Evolutionary conservation across 2,888 invertebrate species (phyloP).

Genomic region (Apotomis turbidana): DNA sequence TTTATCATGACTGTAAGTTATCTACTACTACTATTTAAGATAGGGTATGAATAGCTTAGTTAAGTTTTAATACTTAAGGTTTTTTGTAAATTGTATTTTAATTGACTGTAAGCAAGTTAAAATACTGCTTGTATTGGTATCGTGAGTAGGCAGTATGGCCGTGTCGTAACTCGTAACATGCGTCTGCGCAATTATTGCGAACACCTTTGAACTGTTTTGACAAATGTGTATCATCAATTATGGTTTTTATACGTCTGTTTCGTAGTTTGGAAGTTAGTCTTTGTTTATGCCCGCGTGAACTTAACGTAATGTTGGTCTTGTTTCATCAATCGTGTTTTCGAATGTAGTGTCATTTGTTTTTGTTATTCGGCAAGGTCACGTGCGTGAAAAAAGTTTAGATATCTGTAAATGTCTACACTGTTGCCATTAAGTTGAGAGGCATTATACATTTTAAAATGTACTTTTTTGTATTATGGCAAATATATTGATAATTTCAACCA

Average conservation of each 20-base stretch:
- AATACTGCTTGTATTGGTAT: slow-evolving; percentile 7
- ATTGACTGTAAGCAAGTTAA: neutral
- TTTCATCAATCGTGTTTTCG: neutral
- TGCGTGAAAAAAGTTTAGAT: neutral
- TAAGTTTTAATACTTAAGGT: too few species aligned
- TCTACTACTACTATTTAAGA: too few species aligned
- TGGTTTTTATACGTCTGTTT: slow-evolving; percentile 19
- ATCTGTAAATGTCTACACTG: too few species aligned
- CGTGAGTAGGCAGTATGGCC: neutral
- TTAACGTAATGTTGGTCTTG: slow-evolving; percentile 5
- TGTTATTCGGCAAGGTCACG: neutral
- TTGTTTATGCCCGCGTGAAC: neutral
- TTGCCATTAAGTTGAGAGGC: too few species aligned
- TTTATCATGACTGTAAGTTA: too few species aligned
- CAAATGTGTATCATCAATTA: slow-evolving; percentile 40
- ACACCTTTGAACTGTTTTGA: slow-evolving; percentile 39
- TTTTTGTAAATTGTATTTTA: too few species aligned
- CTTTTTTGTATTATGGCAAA: too few species aligned
- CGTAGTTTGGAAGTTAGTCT: neutral
- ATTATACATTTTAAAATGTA: too few species aligned
- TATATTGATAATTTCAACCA: too few species aligned
- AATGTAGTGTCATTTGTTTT: neutral
- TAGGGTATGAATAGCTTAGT: too few species aligned
- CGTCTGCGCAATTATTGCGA: slow-evolving; percentile 27
- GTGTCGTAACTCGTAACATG: slow-evolving; percentile 20